Conservation (phyloP, 1,140 invertebrate genomes). For the Listronotus bonariensis region DNA sequence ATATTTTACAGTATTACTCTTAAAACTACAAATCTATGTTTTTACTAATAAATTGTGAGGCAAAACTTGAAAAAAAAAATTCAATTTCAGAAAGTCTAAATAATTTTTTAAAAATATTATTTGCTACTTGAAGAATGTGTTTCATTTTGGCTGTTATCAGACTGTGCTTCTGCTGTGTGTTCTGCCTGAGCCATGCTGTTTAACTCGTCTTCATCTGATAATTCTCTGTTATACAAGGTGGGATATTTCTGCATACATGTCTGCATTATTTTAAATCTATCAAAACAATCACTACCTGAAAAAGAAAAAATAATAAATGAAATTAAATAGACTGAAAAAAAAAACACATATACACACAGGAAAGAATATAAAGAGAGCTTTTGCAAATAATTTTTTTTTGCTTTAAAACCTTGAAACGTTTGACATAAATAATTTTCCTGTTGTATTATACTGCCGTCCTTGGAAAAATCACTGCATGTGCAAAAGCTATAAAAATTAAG, state of each 20-base stretch:
- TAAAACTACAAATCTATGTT: background rate
- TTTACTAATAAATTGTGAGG: background rate
- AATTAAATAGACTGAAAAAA: too few species aligned
- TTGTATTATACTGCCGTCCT: too few species aligned
- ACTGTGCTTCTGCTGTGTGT: slow-evolving; percentile 23
- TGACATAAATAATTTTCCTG: too few species aligned
- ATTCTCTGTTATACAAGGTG: slow-evolving; percentile 76
- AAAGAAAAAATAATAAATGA: slow-evolving; percentile 8
- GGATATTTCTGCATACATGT: slow-evolving; percentile 91
- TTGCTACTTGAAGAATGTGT: background rate
- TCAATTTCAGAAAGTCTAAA: background rate
- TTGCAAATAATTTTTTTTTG: too few species aligned
- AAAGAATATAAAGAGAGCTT: too few species aligned
- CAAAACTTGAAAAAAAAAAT: background rate
- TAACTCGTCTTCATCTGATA: slow-evolving; percentile 61
- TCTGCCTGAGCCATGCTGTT: slow-evolving; percentile 41
- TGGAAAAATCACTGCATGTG: too few species aligned
- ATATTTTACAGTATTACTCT: slow-evolving; percentile 1
- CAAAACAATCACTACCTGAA: slow-evolving; percentile 84
- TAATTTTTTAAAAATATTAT: slow-evolving; percentile 1
- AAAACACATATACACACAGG: too few species aligned
- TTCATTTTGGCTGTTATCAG: background rate
- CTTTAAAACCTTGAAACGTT: too few species aligned
- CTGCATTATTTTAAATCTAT: slow-evolving; percentile 89
- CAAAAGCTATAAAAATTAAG: too few species aligned